Base-by-base conservation (phyloP, 2,113 vertebrate species). In the Hepsetus odoe region DNA sequence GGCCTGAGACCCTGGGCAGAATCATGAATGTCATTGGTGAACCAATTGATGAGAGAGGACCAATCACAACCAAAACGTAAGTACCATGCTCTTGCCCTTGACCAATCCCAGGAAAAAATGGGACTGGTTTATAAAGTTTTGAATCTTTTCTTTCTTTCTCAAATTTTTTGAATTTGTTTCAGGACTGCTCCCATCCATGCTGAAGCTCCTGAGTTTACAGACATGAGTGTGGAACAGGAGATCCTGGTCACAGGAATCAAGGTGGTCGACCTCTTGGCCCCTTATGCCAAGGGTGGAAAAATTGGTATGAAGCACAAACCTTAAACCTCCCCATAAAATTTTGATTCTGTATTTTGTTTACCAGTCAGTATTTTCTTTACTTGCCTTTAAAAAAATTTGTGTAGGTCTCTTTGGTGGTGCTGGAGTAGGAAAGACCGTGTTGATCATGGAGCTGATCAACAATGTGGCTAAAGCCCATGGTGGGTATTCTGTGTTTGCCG, bases 11-110 rank as follows among this genome's bases (percentile, higher is more conserved):
- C 1, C 89, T 98, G 80, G 97, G 98, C 64, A 95, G 98, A 86
- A 99, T 99, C 85, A 99, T 99, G 98, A 99, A 99, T 53, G 98
- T 99, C 83, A 99, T 99, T 0, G 98, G 98, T 4, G 97, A 97
- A 18, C 98, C 98, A 76, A 99, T 99, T 35, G 98, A 99, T 0
- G 98, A 99, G 90, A 93, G 97, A 84, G 97, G 98, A 35, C 97
- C 97, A 82, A 98, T 98, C 89, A 93, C 89, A 1, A 98, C 97
- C 8, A 98, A 98, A 85, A 96, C 96, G 98, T 99, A 86, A 95
- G 96, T 86, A 8, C 1, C 22, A 18, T 11, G 8, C 9, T 16
- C 20, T 1, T 26, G 6, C 26, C 3, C 13, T 4, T n/a, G n/a
- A n/a, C n/a, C n/a, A n/a, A n/a, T n/a, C n/a, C n/a, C n/a, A n/a